Evolutionary conservation across 1,140 invertebrate species (phyloP).

Genomic region (Dendrolimus kikuchii): DNA sequence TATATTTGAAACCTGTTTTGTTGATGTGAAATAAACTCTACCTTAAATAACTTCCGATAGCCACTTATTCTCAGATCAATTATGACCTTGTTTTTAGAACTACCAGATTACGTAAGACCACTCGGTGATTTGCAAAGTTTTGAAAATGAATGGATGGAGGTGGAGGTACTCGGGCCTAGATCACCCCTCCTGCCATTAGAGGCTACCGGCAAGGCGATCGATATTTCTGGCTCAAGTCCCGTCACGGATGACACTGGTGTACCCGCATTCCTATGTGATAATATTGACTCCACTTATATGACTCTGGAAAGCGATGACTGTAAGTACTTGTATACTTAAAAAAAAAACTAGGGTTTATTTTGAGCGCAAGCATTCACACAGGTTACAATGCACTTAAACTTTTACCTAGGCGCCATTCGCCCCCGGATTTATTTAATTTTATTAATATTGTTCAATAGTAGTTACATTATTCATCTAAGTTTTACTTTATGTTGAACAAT

Average conservation of each 20-base stretch:
- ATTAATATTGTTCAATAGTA: too few species aligned
- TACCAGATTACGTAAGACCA: conserved; percentile 75
- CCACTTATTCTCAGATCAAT: too few species aligned
- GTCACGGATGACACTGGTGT: conserved; percentile 73
- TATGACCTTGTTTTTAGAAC: conserved; percentile 22
- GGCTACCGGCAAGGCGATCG: conserved; percentile 34
- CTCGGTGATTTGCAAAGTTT: conserved; percentile 84
- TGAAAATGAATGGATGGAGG: conserved; percentile 92
- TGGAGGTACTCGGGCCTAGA: conserved; percentile 80
- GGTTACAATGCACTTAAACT: too few species aligned
- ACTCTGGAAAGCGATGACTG: conserved; percentile 72
- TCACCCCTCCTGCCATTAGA: conserved; percentile 71
- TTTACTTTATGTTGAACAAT: too few species aligned
- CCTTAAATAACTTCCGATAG: too few species aligned
- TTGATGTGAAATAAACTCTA: too few species aligned
- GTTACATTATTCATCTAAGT: too few species aligned
- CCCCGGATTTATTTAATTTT: too few species aligned
- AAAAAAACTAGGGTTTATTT: too few species aligned
- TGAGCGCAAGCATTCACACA: too few species aligned
- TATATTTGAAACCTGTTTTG: too few species aligned
- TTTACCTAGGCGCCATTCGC: too few species aligned
- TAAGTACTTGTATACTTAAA: conserved; percentile 30
- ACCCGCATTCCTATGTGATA: conserved; percentile 76
- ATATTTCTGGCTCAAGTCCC: conserved; percentile 49
- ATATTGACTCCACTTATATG: conserved; percentile 72